Percentiles rank a stretch among this genome's conserved stretches.
Evolutionary conservation across 1,140 invertebrate species (phyloP).

Genomic region (Anastrepha ludens): DNA sequence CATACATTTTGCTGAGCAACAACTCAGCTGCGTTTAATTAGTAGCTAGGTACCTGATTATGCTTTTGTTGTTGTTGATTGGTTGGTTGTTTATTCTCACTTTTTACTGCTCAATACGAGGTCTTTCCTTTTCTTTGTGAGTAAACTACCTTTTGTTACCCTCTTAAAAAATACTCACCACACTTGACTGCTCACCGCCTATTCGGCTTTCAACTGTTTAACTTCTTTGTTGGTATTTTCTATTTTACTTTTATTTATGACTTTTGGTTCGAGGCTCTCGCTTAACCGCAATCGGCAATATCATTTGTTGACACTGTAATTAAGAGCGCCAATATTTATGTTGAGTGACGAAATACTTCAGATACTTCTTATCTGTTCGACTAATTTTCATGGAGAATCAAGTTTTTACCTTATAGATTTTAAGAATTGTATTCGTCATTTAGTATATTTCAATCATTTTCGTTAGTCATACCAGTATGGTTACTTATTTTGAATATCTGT

Average conservation of each 20-base stretch:
- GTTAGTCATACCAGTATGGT: no score
- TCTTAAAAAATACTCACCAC: conserved; percentile 8
- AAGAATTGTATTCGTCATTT: neutral
- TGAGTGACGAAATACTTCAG: neutral
- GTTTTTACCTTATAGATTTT: neutral
- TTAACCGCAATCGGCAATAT: neutral
- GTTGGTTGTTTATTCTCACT: neutral
- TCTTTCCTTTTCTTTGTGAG: neutral
- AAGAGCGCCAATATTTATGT: conserved; percentile 4
- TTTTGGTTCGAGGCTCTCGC: neutral
- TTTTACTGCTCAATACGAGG: neutral
- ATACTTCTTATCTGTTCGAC: neutral
- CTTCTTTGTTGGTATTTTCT: neutral
- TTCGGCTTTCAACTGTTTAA: neutral
- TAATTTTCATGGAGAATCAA: neutral
- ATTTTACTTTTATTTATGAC: neutral
- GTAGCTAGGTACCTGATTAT: neutral
- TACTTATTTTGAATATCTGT: no score
- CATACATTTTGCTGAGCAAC: conserved; percentile 58
- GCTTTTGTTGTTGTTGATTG: neutral
- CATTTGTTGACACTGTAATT: conserved; percentile 38
- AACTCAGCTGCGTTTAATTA: conserved; percentile 7
- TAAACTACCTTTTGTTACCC: neutral
- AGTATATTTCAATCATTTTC: neutral
- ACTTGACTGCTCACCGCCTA: neutral